Conservation (phyloP, 2,797 vertebrate genomes). For the Characodon lateralis region DNA sequence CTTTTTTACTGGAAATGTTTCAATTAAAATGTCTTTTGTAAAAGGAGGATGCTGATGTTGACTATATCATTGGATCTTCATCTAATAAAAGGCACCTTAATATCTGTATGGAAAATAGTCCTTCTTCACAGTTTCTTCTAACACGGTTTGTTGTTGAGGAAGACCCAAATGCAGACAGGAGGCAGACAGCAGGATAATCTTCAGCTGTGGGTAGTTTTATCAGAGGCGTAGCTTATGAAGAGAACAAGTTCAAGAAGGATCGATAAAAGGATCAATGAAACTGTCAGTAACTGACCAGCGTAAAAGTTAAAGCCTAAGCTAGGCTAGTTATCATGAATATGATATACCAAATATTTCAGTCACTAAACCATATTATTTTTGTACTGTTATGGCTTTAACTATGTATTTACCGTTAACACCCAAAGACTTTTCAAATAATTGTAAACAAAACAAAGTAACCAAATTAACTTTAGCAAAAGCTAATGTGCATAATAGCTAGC, state of each 20-base stretch:
- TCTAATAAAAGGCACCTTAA: slow-evolving; percentile 81
- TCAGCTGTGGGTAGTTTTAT: too few relatives aligned
- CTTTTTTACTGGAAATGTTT: slow-evolving; percentile 83
- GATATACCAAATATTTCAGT: too few relatives aligned
- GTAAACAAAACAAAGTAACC: too few relatives aligned
- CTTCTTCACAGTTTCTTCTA: slow-evolving; percentile 4
- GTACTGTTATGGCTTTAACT: not conserved
- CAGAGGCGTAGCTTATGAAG: too few relatives aligned
- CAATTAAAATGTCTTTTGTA: slow-evolving; percentile 83
- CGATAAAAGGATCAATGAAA: too few relatives aligned
- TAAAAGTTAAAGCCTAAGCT: too few relatives aligned
- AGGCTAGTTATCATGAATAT: too few relatives aligned
- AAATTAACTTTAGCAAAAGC: not conserved
- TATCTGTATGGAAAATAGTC: slow-evolving; percentile 50
- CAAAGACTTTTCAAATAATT: too few relatives aligned
- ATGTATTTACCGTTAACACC: not conserved
- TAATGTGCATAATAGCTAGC: not conserved
- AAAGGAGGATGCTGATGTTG: slow-evolving; percentile 78
- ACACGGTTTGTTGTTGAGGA: not conserved
- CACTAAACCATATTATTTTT: too few relatives aligned
- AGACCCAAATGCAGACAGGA: not conserved
- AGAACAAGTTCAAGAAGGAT: too few relatives aligned
- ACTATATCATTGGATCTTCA: slow-evolving; percentile 79
- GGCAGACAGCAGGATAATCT: not conserved
- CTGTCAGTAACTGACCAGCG: too few relatives aligned